Conservation (phyloP, 2,797 vertebrate species). For the Percopsis omiscomaycus region DNA sequence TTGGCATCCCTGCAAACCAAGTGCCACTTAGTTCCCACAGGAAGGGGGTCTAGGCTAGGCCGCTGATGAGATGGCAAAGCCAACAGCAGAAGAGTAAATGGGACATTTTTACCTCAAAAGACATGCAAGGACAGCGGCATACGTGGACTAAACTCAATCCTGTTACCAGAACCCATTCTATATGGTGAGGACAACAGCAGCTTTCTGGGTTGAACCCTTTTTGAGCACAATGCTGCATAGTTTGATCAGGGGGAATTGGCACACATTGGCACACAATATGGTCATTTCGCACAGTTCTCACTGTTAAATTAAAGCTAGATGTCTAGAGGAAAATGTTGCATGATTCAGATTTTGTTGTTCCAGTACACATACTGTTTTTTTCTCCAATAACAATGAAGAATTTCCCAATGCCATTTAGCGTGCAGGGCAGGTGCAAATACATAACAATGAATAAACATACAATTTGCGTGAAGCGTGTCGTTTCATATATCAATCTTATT, state of each 20-base stretch:
- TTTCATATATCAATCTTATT: slow-evolving; percentile 77
- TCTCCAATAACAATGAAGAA: slow-evolving; percentile 52
- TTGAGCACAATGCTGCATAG: slow-evolving; percentile 18
- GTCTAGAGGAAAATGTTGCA: too few species aligned
- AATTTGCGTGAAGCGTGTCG: slow-evolving; percentile 74
- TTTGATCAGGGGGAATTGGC: slow-evolving; percentile 6
- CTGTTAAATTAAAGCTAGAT: too few species aligned
- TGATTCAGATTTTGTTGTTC: too few species aligned
- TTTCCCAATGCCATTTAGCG: slow-evolving; percentile 61
- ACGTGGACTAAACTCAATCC: slow-evolving; percentile 10
- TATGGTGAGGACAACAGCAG: slow-evolving; percentile 10
- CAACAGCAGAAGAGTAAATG: slow-evolving; percentile 68
- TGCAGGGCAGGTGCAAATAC: slow-evolving; percentile 65
- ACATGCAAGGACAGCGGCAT: slow-evolving; percentile 31
- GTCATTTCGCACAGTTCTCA: neutral
- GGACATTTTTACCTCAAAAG: slow-evolving; percentile 73
- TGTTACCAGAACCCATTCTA: slow-evolving; percentile 16
- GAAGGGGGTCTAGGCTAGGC: slow-evolving; percentile 71
- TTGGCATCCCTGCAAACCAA: slow-evolving; percentile 85
- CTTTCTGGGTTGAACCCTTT: slow-evolving; percentile 1
- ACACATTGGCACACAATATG: slow-evolving; percentile 23
- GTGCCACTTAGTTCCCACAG: slow-evolving; percentile 82
- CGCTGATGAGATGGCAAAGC: slow-evolving; percentile 77
- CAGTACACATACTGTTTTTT: slow-evolving; percentile 1
- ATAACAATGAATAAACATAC: slow-evolving; percentile 77